Evolutionary conservation across 2,888 invertebrate species (phyloP).

Genomic region (Lasioglossum vierecki): DNA sequence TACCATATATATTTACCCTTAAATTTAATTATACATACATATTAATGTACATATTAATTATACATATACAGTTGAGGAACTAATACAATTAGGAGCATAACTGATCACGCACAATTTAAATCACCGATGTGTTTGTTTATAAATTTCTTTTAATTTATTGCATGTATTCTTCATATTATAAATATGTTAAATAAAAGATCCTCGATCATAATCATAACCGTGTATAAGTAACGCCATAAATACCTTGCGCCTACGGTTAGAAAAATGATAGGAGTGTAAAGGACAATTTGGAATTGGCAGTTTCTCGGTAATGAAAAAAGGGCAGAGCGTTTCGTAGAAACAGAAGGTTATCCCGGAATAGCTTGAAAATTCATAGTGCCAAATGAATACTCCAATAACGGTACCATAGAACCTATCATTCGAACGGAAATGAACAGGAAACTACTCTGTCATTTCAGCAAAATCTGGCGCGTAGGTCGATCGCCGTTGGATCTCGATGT

Average conservation of each 20-base stretch:
- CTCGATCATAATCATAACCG: slow-evolving; percentile 12
- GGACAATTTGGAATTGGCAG: slow-evolving; percentile 53
- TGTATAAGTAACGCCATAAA: slow-evolving; percentile 22
- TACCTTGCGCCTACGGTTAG: slow-evolving; percentile 34
- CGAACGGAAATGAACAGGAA: slow-evolving; percentile 46
- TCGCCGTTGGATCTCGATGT: slow-evolving; percentile 32
- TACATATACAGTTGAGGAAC: too few species aligned
- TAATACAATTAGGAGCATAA: too few species aligned
- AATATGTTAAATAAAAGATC: background rate
- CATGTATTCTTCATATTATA: too few species aligned
- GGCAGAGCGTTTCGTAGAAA: slow-evolving; percentile 40
- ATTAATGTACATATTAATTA: too few species aligned
- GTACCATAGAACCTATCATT: slow-evolving; percentile 64
- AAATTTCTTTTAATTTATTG: too few species aligned
- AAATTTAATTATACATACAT: too few species aligned
- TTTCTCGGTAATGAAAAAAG: slow-evolving; percentile 62
- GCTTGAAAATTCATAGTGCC: slow-evolving; percentile 62
- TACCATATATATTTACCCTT: too few species aligned
- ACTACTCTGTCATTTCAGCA: slow-evolving; percentile 74
- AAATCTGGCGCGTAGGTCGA: slow-evolving; percentile 58
- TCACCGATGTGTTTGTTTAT: too few species aligned
- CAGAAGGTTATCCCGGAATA: slow-evolving; percentile 28
- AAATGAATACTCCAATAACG: slow-evolving; percentile 76
- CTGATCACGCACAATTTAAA: too few species aligned
- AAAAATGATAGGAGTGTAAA: slow-evolving; percentile 55